A percentile compares a stretch with the other conserved stretches of the same genome.
These are phyloP conservation scores for Vandiemenella viatica DNA, from an alignment of 2,888 invertebrate genomes.

Conservation along the genomic window DNA sequence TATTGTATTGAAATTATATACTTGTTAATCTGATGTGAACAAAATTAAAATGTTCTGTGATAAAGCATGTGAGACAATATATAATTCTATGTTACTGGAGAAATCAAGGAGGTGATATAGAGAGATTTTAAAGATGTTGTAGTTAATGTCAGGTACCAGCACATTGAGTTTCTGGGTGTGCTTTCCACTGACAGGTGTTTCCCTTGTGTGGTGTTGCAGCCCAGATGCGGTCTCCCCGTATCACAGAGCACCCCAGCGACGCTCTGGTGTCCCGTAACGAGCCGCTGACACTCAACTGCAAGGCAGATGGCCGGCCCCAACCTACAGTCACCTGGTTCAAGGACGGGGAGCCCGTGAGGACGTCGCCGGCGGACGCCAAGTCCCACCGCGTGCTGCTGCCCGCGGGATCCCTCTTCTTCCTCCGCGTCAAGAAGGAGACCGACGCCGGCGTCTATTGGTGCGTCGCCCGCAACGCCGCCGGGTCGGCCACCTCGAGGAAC, in stretches of 20 bases:
- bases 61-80: too few relatives aligned
- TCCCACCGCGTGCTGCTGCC: slow-evolving; percentile 82
- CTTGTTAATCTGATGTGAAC: too few relatives aligned
- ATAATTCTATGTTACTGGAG: too few relatives aligned
- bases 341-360: slow-evolving; percentile 70
- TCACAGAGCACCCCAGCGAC: slow-evolving; percentile 94
- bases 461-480: slow-evolving; percentile 81
- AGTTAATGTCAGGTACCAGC: too few relatives aligned
- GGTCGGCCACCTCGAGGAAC: slow-evolving; percentile 78
- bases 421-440: slow-evolving; percentile 86
- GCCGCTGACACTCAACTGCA: slow-evolving; percentile 93
- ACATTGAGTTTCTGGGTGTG: too few relatives aligned
- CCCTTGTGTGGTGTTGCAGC: slow-evolving; percentile 1
- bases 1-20: too few relatives aligned
- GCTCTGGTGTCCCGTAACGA: slow-evolving; percentile 91
- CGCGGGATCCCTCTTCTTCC: slow-evolving; percentile 84
- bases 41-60: too few relatives aligned
- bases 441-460: slow-evolving; percentile 96
- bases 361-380: slow-evolving; percentile 46
- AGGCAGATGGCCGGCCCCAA: slow-evolving; percentile 86
- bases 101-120: too few relatives aligned
- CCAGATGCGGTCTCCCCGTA: slow-evolving; percentile 62
- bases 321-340: slow-evolving; percentile 88
- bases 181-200: too few relatives aligned
- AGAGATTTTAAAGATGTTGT: too few relatives aligned